Conservation (phyloP, 2,797 vertebrate genomes). For the Oreonectes daqikongensis region DNA sequence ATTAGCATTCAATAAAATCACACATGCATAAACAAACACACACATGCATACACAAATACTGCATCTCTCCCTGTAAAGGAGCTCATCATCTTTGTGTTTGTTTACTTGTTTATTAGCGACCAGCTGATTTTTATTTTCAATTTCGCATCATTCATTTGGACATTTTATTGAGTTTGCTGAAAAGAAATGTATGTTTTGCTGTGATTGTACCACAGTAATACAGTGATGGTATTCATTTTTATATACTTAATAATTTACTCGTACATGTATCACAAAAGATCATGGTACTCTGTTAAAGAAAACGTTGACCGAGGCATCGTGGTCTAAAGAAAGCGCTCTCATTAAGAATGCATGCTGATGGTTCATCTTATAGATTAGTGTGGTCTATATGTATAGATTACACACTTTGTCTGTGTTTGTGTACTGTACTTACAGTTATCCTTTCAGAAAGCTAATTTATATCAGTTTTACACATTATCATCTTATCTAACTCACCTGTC, state of each 20-base stretch:
- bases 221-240: too few species aligned
- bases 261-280: neutral
- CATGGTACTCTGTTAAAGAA: neutral
- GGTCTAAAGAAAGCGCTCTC: slow-evolving; percentile 9
- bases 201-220: neutral
- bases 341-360: slow-evolving; percentile 39
- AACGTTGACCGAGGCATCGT: neutral
- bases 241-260: too few species aligned
- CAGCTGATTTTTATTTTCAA: neutral
- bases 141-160: neutral
- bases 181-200: too few species aligned
- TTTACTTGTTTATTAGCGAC: slow-evolving; percentile 11
- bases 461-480: neutral
- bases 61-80: slow-evolving; percentile 4
- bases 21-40: slow-evolving; percentile 29
- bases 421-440: neutral
- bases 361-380: slow-evolving; percentile 27
- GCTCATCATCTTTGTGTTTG: slow-evolving; percentile 22
- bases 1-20: slow-evolving; percentile 43
- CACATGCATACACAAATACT: neutral
- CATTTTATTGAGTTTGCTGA: neutral
- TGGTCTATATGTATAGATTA: slow-evolving; percentile 38
- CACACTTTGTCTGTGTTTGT: slow-evolving; percentile 15
- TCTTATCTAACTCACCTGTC: neutral
- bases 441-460: slow-evolving; percentile 1